Conservation (phyloP, 2,797 vertebrate species). For the Cottoperca gobio region DNA sequence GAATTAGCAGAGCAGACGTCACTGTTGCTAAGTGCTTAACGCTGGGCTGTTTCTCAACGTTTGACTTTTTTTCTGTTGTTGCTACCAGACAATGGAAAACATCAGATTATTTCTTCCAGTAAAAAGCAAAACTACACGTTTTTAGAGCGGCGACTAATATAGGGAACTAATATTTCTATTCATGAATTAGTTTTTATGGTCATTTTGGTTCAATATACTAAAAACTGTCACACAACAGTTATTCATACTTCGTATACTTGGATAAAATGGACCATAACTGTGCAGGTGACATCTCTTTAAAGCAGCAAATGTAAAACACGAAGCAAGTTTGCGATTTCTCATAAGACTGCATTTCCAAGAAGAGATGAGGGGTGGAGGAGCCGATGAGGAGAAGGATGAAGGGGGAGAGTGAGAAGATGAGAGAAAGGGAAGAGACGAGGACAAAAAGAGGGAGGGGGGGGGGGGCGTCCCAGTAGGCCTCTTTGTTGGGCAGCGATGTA, state of each 20-base stretch:
- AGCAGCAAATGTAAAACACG: neutral
- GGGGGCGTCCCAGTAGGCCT: slow-evolving; percentile 89
- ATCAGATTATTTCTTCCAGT: neutral
- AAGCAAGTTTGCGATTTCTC: too few relatives aligned
- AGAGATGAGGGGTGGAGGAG: slow-evolving; percentile 4
- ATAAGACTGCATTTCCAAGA: slow-evolving; percentile 6
- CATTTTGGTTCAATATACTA: neutral
- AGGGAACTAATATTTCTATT: neutral
- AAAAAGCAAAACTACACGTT: neutral
- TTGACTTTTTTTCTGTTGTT: too few relatives aligned
- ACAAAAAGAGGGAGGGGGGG: too few relatives aligned
- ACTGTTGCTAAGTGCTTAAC: slow-evolving; percentile 54
- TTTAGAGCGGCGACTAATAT: neutral
- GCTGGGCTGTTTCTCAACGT: neutral
- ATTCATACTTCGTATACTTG: neutral
- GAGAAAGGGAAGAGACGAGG: slow-evolving; percentile 2
- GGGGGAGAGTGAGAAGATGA: slow-evolving; percentile 19
- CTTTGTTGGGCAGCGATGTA: slow-evolving; percentile 83
- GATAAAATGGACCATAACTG: neutral
- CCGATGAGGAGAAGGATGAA: slow-evolving; percentile 10
- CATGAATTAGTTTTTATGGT: neutral
- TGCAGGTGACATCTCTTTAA: neutral
- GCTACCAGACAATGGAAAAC: neutral
- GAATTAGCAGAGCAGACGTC: slow-evolving; percentile 53
- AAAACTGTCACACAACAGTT: neutral